Conservation (phyloP, 2,113 vertebrate genomes). For the Osmerus eperlanus region DNA sequence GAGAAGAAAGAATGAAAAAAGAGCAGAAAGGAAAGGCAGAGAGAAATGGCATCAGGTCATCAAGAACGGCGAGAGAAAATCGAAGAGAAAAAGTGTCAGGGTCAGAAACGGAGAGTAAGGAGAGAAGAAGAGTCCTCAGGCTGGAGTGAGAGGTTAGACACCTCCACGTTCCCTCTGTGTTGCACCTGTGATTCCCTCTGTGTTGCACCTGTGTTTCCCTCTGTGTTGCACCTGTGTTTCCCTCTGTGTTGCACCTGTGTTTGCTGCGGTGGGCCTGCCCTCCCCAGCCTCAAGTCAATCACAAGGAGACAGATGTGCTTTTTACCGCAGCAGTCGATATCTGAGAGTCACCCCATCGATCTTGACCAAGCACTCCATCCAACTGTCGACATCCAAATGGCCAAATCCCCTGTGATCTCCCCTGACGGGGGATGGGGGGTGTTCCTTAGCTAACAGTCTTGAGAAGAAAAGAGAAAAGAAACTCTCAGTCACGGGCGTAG, state of each 20-base stretch:
- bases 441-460: no score
- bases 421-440: no score
- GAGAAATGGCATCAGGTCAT: slow-evolving; percentile 9
- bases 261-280: not conserved
- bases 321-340: slow-evolving; percentile 54
- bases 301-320: slow-evolving; percentile 42
- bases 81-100: not conserved
- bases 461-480: not conserved
- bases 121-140: not conserved
- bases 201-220: no score
- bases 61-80: not conserved
- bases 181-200: not conserved
- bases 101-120: no score
- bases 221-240: no score
- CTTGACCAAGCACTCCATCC: slow-evolving; percentile 30
- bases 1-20: slow-evolving; percentile 6
- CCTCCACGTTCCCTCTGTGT: no score
- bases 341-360: slow-evolving; percentile 52
- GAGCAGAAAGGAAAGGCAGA: slow-evolving; percentile 30
- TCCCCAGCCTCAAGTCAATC: slow-evolving; percentile 22
- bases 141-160: not conserved
- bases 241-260: not conserved
- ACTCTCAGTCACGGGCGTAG: slow-evolving; percentile 2
- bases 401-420: slow-evolving; percentile 35
- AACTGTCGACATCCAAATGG: slow-evolving; percentile 58